phyloP scores from a whole-genome alignment of 1,140 invertebrate genomes.

The Sipha flava region DNA sequence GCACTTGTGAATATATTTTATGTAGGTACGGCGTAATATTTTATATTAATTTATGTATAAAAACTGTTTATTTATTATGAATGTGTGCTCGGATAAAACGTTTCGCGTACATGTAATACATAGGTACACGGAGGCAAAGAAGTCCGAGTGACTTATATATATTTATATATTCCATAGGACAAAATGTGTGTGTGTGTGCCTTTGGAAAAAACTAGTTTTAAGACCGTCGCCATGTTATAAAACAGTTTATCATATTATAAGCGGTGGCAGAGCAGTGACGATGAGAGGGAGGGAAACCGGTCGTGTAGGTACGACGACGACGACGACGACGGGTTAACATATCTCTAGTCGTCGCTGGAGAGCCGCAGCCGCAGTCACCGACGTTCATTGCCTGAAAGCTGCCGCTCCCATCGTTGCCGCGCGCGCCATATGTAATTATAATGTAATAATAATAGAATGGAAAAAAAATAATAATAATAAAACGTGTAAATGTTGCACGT shows the following conservation, averaged over 20 bases:
- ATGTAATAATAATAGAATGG: too few species aligned
- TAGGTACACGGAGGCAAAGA: neutral
- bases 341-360: neutral
- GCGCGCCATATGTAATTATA: too few species aligned
- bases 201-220: conserved; percentile 24
- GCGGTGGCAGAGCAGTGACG: neutral
- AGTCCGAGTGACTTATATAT: too few species aligned
- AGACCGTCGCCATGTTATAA: conserved; percentile 15
- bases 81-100: too few species aligned
- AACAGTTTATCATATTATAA: conserved; percentile 18
- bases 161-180: too few species aligned
- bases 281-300: neutral
- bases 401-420: too few species aligned
- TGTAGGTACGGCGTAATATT: too few species aligned
- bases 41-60: too few species aligned
- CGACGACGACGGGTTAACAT: neutral
- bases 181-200: neutral
- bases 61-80: too few species aligned
- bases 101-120: neutral
- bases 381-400: neutral
- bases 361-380: neutral
- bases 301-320: neutral
- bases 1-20: too few species aligned
- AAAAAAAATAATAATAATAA: too few species aligned
- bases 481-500: too few species aligned